A percentile compares a stretch with the other conserved stretches of the same genome.
Evolutionary conservation across 1,140 invertebrate species (phyloP).

Genomic region (Drosophila littoralis): DNA sequence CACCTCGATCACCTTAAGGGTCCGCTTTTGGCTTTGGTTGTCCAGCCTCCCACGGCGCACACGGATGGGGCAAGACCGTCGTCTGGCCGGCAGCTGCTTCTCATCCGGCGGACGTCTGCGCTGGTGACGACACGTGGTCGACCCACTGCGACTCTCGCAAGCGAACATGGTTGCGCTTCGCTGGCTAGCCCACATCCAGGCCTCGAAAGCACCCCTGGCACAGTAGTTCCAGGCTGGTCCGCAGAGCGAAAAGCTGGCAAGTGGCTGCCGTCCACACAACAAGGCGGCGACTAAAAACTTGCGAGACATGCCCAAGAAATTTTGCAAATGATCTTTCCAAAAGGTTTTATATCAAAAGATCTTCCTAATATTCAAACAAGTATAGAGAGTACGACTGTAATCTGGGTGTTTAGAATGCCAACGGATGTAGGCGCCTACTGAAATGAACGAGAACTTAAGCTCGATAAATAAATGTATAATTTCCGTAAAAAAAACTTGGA

Average conservation of each 20-base stretch:
- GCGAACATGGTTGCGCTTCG: background rate
- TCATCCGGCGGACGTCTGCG: constrained; percentile 3
- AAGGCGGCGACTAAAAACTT: background rate
- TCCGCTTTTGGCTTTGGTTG: background rate
- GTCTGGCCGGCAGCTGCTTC: constrained; percentile 1
- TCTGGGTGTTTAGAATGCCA: too few relatives aligned
- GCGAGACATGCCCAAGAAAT: constrained; percentile 18
- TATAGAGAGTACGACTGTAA: too few relatives aligned
- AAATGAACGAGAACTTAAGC: too few relatives aligned
- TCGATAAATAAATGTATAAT: too few relatives aligned
- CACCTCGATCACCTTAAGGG: background rate
- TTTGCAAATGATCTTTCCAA: constrained; percentile 2
- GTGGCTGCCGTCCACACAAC: background rate
- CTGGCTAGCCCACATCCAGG: background rate
- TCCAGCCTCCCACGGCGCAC: background rate
- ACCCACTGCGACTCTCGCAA: background rate
- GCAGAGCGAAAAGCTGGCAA: background rate
- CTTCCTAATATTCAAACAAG: too few relatives aligned
- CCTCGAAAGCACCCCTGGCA: background rate
- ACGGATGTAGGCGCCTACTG: too few relatives aligned
- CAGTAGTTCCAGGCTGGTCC: background rate
- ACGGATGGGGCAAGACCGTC: background rate
- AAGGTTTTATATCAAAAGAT: background rate
- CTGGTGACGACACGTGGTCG: background rate
- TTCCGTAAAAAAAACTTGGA: too few relatives aligned